Evolutionary conservation across 2,113 vertebrate species (phyloP).

Genomic region (Dasypus novemcinctus): DNA sequence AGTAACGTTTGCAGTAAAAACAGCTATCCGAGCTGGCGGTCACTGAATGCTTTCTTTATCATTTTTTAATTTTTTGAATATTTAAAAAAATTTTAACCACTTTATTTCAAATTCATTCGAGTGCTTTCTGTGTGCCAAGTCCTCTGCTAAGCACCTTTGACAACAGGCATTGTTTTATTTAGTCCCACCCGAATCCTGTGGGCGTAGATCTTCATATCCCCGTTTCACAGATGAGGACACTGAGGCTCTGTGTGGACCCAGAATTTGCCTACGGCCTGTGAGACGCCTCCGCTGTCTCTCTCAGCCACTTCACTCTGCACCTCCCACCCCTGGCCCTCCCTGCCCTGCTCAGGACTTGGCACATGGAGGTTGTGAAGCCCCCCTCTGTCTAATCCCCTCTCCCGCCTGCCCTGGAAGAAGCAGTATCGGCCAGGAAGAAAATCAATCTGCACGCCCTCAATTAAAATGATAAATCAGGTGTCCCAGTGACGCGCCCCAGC

Average conservation of each 20-base stretch:
- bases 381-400: not conserved
- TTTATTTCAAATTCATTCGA: not conserved
- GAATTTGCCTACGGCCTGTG: not conserved
- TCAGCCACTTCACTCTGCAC: not conserved
- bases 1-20: too few species aligned
- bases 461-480: conserved; percentile 13
- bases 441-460: not conserved
- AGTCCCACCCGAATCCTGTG: not conserved
- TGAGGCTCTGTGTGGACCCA: not conserved
- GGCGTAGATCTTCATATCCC: too few species aligned
- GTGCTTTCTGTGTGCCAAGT: not conserved
- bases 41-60: not conserved
- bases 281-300: not conserved
- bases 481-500: not conserved
- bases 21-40: not conserved
- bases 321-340: not conserved
- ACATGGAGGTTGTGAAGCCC: not conserved
- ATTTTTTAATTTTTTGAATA: too few species aligned
- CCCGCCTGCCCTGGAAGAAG: not conserved
- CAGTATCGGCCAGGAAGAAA: not conserved
- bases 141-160: not conserved
- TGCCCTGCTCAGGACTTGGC: not conserved
- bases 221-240: not conserved
- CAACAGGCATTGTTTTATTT: not conserved
- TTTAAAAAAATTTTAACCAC: too few species aligned